These are phyloP conservation scores for Gallirallus australis DNA, from an alignment of 2,797 vertebrate species.

Conservation along the genomic window DNA sequence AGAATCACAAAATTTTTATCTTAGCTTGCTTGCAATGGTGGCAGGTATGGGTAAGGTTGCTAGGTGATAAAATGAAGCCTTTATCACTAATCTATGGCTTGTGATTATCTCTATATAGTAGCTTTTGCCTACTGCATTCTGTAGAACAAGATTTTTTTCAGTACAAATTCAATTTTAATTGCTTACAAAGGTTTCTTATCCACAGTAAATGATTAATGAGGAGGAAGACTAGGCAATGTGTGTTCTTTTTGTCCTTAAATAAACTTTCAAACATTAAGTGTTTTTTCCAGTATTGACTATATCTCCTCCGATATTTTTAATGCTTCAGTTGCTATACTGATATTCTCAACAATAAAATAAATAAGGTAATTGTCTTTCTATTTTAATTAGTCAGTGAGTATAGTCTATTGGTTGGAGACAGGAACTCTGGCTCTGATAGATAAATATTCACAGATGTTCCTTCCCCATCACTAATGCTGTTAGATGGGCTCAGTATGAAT, in stretches of 20 bases:
- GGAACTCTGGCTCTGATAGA: background rate
- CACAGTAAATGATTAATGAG: background rate
- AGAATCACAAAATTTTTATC: background rate
- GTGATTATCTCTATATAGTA: background rate
- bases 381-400: background rate
- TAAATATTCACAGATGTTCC: background rate
- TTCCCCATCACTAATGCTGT: background rate
- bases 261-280: background rate
- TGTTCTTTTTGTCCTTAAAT: background rate
- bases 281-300: background rate
- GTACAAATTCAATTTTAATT: constrained; percentile 25
- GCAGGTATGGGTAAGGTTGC: background rate
- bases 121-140: background rate
- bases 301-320: background rate
- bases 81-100: constrained; percentile 6
- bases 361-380: background rate
- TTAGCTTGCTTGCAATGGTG: background rate
- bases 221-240: background rate
- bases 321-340: background rate
- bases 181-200: background rate
- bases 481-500: background rate
- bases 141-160: background rate
- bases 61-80: constrained; percentile 5
- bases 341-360: background rate
- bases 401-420: background rate